Percentiles rank a stretch among this genome's conserved stretches.
phyloP scores from a whole-genome alignment of 2,113 vertebrate species.

The Sphyrna mokarran region DNA sequence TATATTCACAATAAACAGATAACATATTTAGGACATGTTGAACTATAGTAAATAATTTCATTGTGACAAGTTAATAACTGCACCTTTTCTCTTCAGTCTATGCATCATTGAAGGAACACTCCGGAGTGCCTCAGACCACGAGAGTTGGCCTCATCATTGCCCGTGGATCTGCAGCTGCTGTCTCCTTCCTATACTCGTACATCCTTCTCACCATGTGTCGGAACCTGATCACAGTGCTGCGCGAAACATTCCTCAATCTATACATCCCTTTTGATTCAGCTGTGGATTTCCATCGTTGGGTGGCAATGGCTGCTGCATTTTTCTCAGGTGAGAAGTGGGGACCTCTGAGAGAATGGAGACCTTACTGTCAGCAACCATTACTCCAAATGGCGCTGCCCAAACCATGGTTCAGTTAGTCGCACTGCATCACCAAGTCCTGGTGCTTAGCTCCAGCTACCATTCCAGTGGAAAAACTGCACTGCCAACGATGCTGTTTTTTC shows the following conservation, averaged over 20 bases:
- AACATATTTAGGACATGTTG: neutral
- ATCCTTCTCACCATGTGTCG: conserved; percentile 40
- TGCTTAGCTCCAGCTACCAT: neutral
- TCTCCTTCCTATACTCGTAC: conserved; percentile 37
- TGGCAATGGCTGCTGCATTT: conserved; percentile 16
- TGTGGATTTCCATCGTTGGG: conserved; percentile 36
- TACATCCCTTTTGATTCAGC: conserved; percentile 40
- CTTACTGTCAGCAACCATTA: neutral
- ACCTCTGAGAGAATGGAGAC: neutral
- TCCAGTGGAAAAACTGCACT: neutral
- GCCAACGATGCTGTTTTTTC: too few species aligned
- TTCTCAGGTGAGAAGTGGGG: neutral
- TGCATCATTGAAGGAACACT: conserved; percentile 7
- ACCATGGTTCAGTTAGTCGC: neutral
- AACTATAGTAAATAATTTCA: neutral
- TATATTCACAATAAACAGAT: neutral
- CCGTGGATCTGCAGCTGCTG: conserved; percentile 33
- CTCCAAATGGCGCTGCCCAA: neutral
- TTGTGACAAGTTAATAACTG: neutral
- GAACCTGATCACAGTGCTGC: conserved; percentile 33
- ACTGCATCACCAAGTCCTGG: neutral
- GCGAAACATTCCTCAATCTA: conserved; percentile 29
- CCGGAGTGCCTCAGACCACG: conserved; percentile 34
- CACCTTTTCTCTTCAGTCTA: conserved; percentile 27
- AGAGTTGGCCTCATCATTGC: conserved; percentile 30